A percentile compares a stretch with the other conserved stretches of the same genome.
Conservation (phyloP, 2,113 vertebrate genomes). For the Pygoscelis antarcticus region DNA sequence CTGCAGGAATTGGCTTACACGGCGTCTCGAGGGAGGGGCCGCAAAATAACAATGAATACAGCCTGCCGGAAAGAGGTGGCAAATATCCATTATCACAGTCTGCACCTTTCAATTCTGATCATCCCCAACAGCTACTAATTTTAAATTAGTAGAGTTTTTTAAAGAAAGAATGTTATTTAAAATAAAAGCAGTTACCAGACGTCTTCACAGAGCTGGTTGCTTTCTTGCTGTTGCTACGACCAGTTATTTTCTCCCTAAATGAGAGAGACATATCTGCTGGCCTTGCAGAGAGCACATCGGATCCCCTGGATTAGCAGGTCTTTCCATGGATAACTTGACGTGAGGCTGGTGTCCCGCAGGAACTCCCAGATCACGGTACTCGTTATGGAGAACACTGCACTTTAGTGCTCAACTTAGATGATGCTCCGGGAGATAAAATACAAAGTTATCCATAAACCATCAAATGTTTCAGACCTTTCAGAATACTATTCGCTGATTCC, state of each 20-base stretch:
- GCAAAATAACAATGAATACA: background rate
- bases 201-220: background rate
- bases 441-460: conserved; percentile 54
- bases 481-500: conserved; percentile 56
- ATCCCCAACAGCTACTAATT: background rate
- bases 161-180: background rate
- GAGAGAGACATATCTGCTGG: background rate
- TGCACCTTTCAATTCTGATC: background rate
- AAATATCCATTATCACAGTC: background rate
- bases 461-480: conserved; percentile 55
- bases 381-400: conserved; percentile 17
- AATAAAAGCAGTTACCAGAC: background rate
- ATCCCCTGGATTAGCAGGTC: conserved; percentile 47
- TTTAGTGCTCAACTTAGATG: conserved; percentile 20
- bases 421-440: conserved; percentile 37
- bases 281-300: background rate
- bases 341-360: background rate
- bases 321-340: background rate
- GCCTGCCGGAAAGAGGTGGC: background rate
- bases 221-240: background rate
- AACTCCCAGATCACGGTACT: conserved; percentile 1
- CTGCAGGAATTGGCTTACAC: background rate
- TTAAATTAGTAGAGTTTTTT: background rate
- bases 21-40: background rate
- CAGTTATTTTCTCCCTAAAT: background rate